Evolutionary conservation across 2,113 vertebrate species (phyloP), one percentile per base, ranked within the genome.

Genomic region (Anas platyrhynchos): DNA sequence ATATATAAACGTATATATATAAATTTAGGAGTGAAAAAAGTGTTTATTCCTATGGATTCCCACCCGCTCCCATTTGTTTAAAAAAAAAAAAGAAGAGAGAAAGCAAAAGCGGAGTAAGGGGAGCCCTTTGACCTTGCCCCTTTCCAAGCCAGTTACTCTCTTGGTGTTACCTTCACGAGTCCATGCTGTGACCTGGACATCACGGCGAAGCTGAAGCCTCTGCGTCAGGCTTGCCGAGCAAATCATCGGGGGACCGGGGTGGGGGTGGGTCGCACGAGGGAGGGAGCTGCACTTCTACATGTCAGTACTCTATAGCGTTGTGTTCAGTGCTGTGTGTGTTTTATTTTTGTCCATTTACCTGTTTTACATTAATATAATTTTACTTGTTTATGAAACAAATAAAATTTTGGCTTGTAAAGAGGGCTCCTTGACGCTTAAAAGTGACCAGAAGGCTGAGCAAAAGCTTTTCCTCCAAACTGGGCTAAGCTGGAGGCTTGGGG

Each of bases 341-440:
- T 96, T 96, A 91, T 95, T 98, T 98, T 96, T 86, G 97, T 98
- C 93, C 93, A 96, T 98, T 96, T 97, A 93, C 94, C 93, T 97
- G 98, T 98, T 98, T 98, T 98, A 97, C 97, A 98, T 98, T 97
- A 97, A 98, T 98, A 97, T 97, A 94, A 97, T 97, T 98, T 98
- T 97, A 97, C 92, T 95, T 96, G 98, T 98, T 98, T 97, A 93
- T 96, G 96, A 98, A 94, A 97, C 94, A 96, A 98, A 98, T 98
- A 98, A 97, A 98, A 95, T 86, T 95, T 96, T 80, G 95, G 96
- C 97, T 98, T 97, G 96, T 97, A 97, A 96, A 76, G 91, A 73
- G 87, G 71, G 80, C 77, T 83, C 38, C 27, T 1, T 4, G 43
- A 6, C 0, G 16, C 62, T 86, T 91, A 7, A 29, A 66, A 80